These are phyloP conservation scores for Oscheius sp. DNA, from an alignment of 2,888 invertebrate genomes.

Conservation along the genomic window DNA sequence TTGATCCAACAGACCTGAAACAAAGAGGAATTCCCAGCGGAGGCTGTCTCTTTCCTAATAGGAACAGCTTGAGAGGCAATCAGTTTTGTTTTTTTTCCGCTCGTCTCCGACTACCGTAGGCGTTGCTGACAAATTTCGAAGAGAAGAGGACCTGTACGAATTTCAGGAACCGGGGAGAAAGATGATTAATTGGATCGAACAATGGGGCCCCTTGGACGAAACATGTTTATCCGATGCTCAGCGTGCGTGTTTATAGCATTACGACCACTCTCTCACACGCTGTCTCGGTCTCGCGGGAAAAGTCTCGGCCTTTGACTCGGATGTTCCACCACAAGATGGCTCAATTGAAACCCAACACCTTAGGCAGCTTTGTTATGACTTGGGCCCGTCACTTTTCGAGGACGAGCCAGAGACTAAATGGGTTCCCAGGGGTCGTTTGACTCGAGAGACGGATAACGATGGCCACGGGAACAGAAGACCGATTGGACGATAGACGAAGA, in stretches of 20 bases:
- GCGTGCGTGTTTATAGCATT: conserved; percentile 38
- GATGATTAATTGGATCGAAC: conserved; percentile 16
- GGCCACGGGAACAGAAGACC: no score
- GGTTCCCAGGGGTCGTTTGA: conserved; percentile 20
- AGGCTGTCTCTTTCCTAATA: conserved; percentile 23
- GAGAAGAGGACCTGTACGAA: neutral
- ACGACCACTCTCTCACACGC: conserved; percentile 7
- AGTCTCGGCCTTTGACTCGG: no score
- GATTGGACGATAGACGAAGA: no score
- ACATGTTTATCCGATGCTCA: conserved; percentile 34
- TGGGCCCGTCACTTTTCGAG: conserved; percentile 1
- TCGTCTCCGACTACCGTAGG: conserved; percentile 7
- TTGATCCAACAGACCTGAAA: neutral
- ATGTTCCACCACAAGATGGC: neutral
- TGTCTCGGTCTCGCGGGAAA: no score
- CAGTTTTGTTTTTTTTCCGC: conserved; percentile 35
- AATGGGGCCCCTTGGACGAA: neutral
- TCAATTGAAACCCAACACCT: conserved; percentile 28
- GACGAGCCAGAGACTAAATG: neutral
- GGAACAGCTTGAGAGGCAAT: conserved; percentile 38
- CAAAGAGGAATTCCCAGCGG: neutral
- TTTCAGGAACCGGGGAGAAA: neutral
- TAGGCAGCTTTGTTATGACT: conserved; percentile 22
- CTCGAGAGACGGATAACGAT: neutral
- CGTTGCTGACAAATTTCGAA: neutral